Evolutionary conservation across 2,888 invertebrate species (phyloP).

Genomic region (Iphiclides podalirius): DNA sequence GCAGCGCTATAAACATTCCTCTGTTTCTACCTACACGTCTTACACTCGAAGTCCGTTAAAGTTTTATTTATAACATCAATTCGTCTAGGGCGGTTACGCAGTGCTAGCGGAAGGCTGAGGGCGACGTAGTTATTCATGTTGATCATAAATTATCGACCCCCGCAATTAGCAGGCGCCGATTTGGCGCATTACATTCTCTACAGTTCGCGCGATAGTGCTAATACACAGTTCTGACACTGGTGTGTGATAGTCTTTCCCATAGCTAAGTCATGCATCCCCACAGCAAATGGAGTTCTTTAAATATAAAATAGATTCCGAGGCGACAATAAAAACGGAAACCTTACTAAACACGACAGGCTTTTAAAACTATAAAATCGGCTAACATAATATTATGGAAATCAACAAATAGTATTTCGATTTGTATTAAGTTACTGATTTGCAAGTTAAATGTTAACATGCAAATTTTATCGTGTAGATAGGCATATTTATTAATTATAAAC

Average conservation of each 20-base stretch:
- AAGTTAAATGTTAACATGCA: constrained; percentile 43
- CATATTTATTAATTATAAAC: constrained; percentile 43
- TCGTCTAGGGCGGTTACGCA: constrained; percentile 45
- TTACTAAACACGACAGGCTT: constrained; percentile 4
- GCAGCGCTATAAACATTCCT: constrained; percentile 10
- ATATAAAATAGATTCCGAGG: constrained; percentile 6
- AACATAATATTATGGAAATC: constrained; percentile 23
- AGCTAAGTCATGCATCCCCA: neutral
- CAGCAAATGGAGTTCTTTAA: constrained; percentile 5
- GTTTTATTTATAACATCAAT: constrained; percentile 38
- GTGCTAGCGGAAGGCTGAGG: constrained; percentile 44
- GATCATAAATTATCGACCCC: constrained; percentile 68
- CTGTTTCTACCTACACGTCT: constrained; percentile 20
- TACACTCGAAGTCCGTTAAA: constrained; percentile 26
- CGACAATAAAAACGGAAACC: constrained; percentile 5
- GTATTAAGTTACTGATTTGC: constrained; percentile 41
- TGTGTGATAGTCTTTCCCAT: constrained; percentile 21
- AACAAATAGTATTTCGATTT: constrained; percentile 22
- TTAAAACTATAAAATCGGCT: constrained; percentile 15
- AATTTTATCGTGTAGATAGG: constrained; percentile 40
- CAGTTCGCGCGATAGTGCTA: constrained; percentile 27
- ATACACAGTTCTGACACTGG: constrained; percentile 26
- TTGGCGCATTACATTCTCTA: constrained; percentile 62
- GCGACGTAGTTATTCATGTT: constrained; percentile 52
- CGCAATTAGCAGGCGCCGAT: constrained; percentile 74